Conservation (phyloP, 2,113 vertebrate genomes). For the Stercorarius parasiticus region DNA sequence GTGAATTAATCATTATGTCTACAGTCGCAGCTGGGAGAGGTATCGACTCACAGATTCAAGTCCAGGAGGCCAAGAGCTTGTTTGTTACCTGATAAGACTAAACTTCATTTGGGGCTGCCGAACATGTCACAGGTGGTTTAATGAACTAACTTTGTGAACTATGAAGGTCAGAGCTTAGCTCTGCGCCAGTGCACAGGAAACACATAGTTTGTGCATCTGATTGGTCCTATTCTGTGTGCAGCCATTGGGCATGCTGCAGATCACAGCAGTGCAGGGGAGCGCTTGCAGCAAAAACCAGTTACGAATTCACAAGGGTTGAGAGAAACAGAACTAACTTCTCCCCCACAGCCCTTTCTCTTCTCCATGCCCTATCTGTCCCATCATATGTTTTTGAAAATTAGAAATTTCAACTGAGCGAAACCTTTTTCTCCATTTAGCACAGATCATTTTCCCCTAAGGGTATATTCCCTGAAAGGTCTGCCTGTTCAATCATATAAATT, state of each 20-base stretch:
- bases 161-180: background rate
- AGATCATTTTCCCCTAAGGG: background rate
- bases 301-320: background rate
- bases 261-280: background rate
- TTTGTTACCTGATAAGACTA: background rate
- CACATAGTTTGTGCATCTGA: too few relatives aligned
- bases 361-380: background rate
- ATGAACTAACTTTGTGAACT: background rate
- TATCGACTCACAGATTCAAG: background rate
- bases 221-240: background rate
- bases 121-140: background rate
- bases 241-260: background rate
- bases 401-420: background rate
- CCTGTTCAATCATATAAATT: background rate
- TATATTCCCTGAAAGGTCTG: background rate
- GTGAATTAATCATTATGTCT: constrained; percentile 41
- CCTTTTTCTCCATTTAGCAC: background rate
- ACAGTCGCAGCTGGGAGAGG: constrained; percentile 1
- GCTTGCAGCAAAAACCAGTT: background rate
- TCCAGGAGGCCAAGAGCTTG: background rate
- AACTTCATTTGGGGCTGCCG: background rate
- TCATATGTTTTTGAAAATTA: background rate
- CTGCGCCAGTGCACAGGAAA: background rate
- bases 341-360: background rate
- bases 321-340: background rate